These are phyloP conservation scores for Sycophaga agraensis DNA, from an alignment of 1,140 invertebrate species.

Conservation along the genomic window DNA sequence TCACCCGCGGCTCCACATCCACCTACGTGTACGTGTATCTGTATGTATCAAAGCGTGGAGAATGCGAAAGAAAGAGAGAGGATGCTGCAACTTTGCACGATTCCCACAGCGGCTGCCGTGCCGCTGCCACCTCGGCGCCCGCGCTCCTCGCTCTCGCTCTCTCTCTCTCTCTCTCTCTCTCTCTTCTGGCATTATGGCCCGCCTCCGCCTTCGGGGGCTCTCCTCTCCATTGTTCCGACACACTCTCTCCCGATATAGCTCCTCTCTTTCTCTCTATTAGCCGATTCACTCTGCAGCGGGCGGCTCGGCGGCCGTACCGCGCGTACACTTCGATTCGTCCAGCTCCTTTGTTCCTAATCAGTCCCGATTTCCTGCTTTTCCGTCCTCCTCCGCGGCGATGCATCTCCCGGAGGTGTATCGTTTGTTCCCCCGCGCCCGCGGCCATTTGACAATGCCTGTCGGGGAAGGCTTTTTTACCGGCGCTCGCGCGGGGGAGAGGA, in stretches of 20 bases:
- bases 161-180: background rate
- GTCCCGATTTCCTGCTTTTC: conserved; percentile 20
- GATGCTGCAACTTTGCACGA: conserved; percentile 33
- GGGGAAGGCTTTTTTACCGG: too few species aligned
- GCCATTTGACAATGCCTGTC: too few species aligned
- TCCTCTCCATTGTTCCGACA: conserved; percentile 29
- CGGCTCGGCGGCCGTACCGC: background rate
- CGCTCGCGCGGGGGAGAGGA: too few species aligned
- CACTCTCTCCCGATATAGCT: conserved; percentile 16
- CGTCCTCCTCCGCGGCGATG: background rate
- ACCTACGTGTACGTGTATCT: too few species aligned
- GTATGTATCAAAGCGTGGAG: conserved; percentile 4
- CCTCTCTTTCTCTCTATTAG: conserved; percentile 9
- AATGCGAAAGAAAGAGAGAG: conserved; percentile 21
- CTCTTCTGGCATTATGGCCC: conserved; percentile 11
- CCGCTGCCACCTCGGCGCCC: background rate
- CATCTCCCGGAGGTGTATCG: too few species aligned
- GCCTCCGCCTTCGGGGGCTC: conserved; percentile 21
- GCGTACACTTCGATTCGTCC: background rate
- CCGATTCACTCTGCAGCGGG: conserved; percentile 8
- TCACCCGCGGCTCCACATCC: too few species aligned
- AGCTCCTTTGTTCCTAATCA: conserved; percentile 29
- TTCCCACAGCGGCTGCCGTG: conserved; percentile 16
- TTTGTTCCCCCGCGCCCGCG: too few species aligned
- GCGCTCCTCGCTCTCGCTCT: background rate